These are phyloP conservation scores for Epicampocera succincta DNA, from an alignment of 2,888 invertebrate genomes.

Conservation along the genomic window DNA sequence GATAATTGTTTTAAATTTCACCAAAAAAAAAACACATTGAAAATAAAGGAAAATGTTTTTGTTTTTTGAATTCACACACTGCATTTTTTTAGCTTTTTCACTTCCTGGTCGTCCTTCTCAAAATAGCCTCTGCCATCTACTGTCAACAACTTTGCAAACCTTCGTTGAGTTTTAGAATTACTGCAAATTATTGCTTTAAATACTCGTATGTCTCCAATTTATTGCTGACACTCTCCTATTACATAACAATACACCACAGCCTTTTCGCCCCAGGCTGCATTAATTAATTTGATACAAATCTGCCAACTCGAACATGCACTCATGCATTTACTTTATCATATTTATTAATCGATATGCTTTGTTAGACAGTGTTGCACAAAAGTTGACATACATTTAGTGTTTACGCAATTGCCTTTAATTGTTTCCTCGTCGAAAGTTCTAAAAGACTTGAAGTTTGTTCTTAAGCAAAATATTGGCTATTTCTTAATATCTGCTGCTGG, in stretches of 20 bases:
- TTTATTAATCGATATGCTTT: slow-evolving; percentile 10
- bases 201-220: not conserved
- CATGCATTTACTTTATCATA: not conserved
- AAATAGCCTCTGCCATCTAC: no score
- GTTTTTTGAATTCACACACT: no score
- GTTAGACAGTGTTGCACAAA: slow-evolving; percentile 11
- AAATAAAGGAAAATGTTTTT: no score
- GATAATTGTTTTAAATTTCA: no score
- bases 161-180: no score
- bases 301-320: slow-evolving; percentile 41
- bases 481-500: slow-evolving; percentile 2
- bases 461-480: not conserved
- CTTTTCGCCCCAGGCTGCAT: slow-evolving; percentile 36
- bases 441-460: not conserved
- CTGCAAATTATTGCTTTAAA: not conserved
- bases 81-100: no score
- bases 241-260: not conserved
- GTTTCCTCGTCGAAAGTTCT: not conserved
- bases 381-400: slow-evolving; percentile 26
- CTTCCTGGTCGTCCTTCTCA: no score
- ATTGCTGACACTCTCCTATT: not conserved
- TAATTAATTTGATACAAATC: slow-evolving; percentile 48
- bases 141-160: no score
- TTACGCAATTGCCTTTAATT: slow-evolving; percentile 23
- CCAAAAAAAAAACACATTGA: no score